Evolutionary conservation across 2,797 vertebrate species (phyloP).

Genomic region (Tympanoctomys barrerae): DNA sequence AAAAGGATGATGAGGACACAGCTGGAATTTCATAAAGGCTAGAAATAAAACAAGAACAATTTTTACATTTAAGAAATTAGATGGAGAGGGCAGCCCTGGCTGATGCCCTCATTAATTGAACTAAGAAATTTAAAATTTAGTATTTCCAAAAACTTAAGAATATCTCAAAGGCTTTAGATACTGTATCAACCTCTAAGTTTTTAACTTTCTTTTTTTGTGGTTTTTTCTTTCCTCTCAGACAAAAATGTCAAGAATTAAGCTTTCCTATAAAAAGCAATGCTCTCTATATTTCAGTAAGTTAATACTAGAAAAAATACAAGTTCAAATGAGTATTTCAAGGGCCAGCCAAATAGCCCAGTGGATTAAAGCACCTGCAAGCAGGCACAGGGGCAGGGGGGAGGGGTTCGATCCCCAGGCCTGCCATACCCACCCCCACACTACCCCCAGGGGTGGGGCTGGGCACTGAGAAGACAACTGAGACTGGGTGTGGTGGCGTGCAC

Average conservation of each 20-base stretch:
- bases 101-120: not conserved
- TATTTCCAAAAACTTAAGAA: conserved; percentile 51
- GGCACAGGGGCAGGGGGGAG: too few species aligned
- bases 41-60: conserved; percentile 81
- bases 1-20: conserved; percentile 93
- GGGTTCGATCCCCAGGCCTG: too few species aligned
- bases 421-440: too few species aligned
- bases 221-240: conserved; percentile 7
- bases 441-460: too few species aligned
- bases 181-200: not conserved
- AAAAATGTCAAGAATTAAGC: conserved; percentile 48
- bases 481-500: too few species aligned
- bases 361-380: too few species aligned
- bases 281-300: conserved; percentile 7
- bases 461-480: too few species aligned
- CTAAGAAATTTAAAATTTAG: conserved; percentile 49
- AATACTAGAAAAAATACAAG: conserved; percentile 39
- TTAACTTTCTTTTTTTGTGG: not conserved
- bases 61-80: conserved; percentile 56
- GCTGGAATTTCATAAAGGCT: conserved; percentile 97
- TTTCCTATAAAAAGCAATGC: conserved; percentile 38
- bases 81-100: not conserved
- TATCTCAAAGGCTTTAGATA: conserved; percentile 26
- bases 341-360: too few species aligned
- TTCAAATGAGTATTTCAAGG: conserved; percentile 14